Conservation (phyloP, 2,797 vertebrate species). For the Sebastes variabilis region DNA sequence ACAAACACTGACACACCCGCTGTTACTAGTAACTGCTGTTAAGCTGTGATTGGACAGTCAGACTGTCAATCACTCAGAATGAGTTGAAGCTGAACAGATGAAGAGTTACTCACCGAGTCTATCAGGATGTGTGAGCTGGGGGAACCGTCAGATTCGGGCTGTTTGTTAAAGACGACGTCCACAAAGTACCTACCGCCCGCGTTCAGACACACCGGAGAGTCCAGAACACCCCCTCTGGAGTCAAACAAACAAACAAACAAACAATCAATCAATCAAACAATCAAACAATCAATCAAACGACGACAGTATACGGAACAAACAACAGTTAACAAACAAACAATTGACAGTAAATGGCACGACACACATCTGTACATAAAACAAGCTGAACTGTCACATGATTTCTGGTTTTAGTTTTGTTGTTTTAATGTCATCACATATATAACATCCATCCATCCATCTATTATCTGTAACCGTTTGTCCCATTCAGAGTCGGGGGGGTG, state of each 20-base stretch:
- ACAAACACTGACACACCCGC: background rate
- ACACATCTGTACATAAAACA: no score
- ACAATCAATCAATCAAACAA: background rate
- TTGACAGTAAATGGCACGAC: background rate
- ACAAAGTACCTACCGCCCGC: slow-evolving; percentile 79
- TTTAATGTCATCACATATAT: background rate
- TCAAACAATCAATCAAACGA: background rate
- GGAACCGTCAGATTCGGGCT: slow-evolving; percentile 48
- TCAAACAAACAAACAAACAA: background rate
- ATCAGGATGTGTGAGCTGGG: slow-evolving; percentile 81
- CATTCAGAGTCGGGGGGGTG: no score
- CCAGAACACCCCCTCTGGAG: slow-evolving; percentile 70
- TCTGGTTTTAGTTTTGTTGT: background rate
- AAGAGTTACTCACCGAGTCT: slow-evolving; percentile 87
- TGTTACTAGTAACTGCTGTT: no score
- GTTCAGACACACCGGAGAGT: slow-evolving; percentile 83
- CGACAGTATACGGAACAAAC: background rate
- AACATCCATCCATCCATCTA: no score
- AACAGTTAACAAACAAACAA: background rate
- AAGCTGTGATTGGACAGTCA: background rate
- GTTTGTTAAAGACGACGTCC: slow-evolving; percentile 84
- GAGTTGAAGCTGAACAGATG: background rate
- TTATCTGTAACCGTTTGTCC: no score
- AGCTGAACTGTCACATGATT: no score
- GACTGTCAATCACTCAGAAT: background rate